Conservation (phyloP, 2,888 invertebrate species). For the Orthonevra nobilis region DNA sequence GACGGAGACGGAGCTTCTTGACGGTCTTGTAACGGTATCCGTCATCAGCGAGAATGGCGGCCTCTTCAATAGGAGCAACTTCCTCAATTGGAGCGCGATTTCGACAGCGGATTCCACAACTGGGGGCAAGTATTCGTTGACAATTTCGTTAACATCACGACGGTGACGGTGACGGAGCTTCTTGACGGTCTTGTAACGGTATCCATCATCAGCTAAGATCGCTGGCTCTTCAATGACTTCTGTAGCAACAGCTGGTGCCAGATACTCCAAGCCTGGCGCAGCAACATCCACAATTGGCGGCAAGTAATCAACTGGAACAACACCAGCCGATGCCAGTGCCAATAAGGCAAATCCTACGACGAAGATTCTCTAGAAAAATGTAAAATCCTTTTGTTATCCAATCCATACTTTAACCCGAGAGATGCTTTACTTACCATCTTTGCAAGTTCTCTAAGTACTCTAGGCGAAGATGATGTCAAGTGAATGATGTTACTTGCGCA, state of each 20-base stretch:
- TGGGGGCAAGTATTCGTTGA: conserved; percentile 71
- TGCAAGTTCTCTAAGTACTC: conserved; percentile 16
- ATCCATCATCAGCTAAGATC: conserved; percentile 75
- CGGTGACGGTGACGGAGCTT: conserved; percentile 74
- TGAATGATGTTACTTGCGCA: conserved; percentile 46
- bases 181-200: conserved; percentile 77
- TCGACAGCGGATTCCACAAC: conserved; percentile 58
- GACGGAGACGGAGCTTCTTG: conserved; percentile 48
- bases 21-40: conserved; percentile 65
- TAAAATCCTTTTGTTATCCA: too few species aligned
- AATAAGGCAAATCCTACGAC: conserved; percentile 42
- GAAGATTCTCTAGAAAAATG: conserved; percentile 49
- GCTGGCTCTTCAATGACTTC: conserved; percentile 57
- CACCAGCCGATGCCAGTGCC: conserved; percentile 38
- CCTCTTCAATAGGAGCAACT: conserved; percentile 23
- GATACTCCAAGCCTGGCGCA: conserved; percentile 45
- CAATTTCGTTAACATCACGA: conserved; percentile 74
- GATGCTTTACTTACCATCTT: conserved; percentile 45
- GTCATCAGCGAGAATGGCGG: conserved; percentile 48
- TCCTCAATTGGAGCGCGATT: conserved; percentile 27
- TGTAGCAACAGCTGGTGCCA: conserved; percentile 47
- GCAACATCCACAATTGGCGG: conserved; percentile 49
- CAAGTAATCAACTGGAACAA: conserved; percentile 41
- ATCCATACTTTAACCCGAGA: too few species aligned
- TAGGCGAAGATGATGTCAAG: conserved; percentile 39